These are phyloP conservation scores for Sarotherodon lohbergeri DNA, from an alignment of 2,113 vertebrate species.

Conservation along the genomic window DNA sequence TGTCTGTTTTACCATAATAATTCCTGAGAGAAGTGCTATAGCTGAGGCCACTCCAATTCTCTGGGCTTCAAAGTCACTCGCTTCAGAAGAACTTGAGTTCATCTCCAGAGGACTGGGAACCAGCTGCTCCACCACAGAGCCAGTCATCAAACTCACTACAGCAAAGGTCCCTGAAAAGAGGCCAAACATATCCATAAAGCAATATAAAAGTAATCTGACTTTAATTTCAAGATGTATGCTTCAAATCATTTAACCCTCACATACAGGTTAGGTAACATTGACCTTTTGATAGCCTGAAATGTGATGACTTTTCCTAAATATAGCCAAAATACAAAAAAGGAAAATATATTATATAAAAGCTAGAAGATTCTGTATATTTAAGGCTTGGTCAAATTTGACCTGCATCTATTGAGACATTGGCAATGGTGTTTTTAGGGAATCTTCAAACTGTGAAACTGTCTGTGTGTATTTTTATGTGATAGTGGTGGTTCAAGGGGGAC, in stretches of 20 bases:
- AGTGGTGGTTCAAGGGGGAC: background rate
- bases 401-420: background rate
- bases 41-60: slow-evolving; percentile 82
- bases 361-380: fast-evolving
- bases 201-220: background rate
- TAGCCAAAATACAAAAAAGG: background rate
- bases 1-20: slow-evolving; percentile 75
- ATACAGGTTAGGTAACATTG: fast-evolving
- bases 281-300: background rate
- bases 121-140: slow-evolving; percentile 83
- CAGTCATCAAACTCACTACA: slow-evolving; percentile 88
- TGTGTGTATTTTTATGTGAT: background rate
- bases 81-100: slow-evolving; percentile 71
- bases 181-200: background rate
- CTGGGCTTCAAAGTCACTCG: slow-evolving; percentile 73
- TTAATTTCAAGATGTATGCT: background rate
- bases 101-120: slow-evolving; percentile 73
- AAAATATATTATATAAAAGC: background rate
- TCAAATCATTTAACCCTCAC: background rate
- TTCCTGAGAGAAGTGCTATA: slow-evolving; percentile 82
- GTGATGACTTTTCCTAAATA: background rate
- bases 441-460: background rate
- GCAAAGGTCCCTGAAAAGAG: slow-evolving; percentile 83
- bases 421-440: background rate
- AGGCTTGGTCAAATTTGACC: background rate